Conservation (phyloP, 1,140 invertebrate species). For the Zaprionus ornatus region DNA sequence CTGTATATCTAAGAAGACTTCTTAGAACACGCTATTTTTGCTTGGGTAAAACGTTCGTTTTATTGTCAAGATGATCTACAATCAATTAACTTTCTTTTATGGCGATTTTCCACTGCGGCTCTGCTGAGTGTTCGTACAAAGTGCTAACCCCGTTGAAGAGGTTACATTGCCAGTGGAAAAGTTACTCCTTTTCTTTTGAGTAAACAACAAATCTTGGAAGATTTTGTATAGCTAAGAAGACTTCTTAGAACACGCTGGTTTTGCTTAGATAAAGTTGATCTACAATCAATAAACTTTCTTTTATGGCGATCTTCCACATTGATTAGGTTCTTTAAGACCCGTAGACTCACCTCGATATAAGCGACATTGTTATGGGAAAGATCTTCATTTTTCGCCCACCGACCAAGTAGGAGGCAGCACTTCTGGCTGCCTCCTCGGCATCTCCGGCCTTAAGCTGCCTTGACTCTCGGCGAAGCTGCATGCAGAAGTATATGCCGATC, state of each 20-base stretch:
- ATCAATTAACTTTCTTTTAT: no score
- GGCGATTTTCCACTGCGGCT: no score
- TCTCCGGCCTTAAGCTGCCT: constrained; percentile 85
- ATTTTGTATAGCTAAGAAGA: not conserved
- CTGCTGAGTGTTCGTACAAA: not conserved
- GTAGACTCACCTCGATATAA: constrained; percentile 89
- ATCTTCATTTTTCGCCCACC: constrained; percentile 92
- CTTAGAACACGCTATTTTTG: no score
- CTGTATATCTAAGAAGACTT: no score
- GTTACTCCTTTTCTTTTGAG: not conserved
- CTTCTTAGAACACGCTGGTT: not conserved
- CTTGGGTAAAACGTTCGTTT: no score
- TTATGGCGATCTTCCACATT: no score
- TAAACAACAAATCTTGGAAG: not conserved
- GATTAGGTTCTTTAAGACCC: not conserved
- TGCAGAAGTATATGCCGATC: constrained; percentile 92
- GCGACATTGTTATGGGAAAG: constrained; percentile 91
- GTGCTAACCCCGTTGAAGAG: not conserved
- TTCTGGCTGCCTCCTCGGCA: constrained; percentile 72
- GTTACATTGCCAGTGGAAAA: not conserved
- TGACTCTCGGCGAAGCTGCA: constrained; percentile 82
- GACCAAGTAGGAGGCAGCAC: constrained; percentile 90
- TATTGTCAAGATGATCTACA: no score
- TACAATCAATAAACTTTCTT: no score
- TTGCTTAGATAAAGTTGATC: no score